Evolutionary conservation across 2,888 invertebrate species (phyloP), one percentile per base, ranked within the genome.

Genomic region (Ichneumoninae sp.): DNA sequence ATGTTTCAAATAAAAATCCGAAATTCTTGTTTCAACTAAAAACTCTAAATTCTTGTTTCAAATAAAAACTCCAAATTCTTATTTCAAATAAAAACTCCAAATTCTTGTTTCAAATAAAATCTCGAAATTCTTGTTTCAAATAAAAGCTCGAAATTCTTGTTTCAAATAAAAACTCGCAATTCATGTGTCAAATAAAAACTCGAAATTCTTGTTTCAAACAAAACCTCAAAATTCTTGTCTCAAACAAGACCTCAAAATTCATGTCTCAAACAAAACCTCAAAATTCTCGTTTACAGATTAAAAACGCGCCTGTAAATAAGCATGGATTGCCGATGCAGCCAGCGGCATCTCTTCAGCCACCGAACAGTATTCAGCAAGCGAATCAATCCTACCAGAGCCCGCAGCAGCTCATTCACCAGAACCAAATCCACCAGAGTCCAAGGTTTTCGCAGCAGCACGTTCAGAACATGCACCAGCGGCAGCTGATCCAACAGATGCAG

Each of bases 401-500:
- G 0, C 93, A 93, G 40, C 92, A 92, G 65, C 74, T 92, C 13
- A 79, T 92, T 44, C 92, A 93, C 65, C 93, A 93, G 76, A 92
- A 88, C 36, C 93, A 93, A 30, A 90, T 92, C 71, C 92, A 91
- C 22, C 93, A 92, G 74, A 92, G 91, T 86, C 90, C 92, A 0
- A 85, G 92, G 73, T 92, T 92, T 79, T 89, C 92, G 5, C 93
- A 93, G 57, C 93, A 92, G 26, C 93, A 93, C 81, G 92, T 92
- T 0, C 93, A 93, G 68, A 93, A 92, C 69, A 91, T 92, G 91
- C 93, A 93, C 44, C 93, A 93, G 79, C 88, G 93, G n/a, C 93
- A 93, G 40, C 85, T 92, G 83, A 91, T 93, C 40, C 93, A 93
- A 52, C 93, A 94, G 74, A 92, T 95, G 90, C 94, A 94, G 83